Evolutionary conservation across 2,113 vertebrate species (phyloP).

Genomic region (Perca flavescens): DNA sequence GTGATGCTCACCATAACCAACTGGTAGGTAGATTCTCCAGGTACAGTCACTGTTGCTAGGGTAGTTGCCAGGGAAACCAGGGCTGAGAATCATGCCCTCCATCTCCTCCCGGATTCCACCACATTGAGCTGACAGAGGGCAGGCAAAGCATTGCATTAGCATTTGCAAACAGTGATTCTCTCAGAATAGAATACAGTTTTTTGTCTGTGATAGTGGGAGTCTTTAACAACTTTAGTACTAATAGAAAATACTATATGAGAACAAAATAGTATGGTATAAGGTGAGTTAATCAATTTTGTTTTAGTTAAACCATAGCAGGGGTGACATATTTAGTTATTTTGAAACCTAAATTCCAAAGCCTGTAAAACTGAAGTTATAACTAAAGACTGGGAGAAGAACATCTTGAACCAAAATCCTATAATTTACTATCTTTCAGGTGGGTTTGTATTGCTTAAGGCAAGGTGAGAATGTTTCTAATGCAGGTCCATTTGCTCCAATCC

Average conservation of each 20-base stretch:
- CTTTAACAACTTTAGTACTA: neutral
- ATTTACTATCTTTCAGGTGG: neutral
- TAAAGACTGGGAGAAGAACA: neutral
- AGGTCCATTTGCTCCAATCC: neutral
- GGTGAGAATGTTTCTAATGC: neutral
- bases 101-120: constrained; percentile 93
- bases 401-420: neutral
- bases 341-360: neutral
- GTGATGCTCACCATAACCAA: constrained; percentile 93
- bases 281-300: neutral
- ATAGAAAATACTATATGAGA: neutral
- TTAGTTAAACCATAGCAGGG: neutral
- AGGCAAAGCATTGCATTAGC: constrained; percentile 45
- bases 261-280: neutral
- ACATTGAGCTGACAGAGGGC: constrained; percentile 88
- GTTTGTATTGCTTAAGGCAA: neutral
- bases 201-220: neutral
- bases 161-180: constrained; percentile 24
- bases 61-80: constrained; percentile 98
- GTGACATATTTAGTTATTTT: neutral
- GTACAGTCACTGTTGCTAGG: constrained; percentile 98
- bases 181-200: neutral
- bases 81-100: constrained; percentile 97
- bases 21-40: constrained; percentile 94
- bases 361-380: neutral